Evolutionary conservation across 2,113 vertebrate species (phyloP), one percentile per base, ranked within the genome.

Genomic region (Athene cunicularia): DNA sequence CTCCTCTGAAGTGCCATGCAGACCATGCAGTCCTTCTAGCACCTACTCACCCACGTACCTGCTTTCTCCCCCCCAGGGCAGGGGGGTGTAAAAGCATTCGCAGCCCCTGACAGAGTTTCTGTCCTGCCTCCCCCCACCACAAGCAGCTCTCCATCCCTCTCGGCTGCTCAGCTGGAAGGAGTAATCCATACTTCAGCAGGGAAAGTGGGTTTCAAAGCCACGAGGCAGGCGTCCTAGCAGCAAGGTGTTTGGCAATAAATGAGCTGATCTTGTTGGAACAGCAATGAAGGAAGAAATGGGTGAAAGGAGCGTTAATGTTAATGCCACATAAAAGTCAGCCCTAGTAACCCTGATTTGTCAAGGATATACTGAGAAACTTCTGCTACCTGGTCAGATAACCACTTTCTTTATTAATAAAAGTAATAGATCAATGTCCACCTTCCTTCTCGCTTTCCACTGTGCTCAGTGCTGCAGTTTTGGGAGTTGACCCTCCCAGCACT

Each of bases 221-320:
- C 0, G 0, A 52, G 59, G 33, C 28, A 26, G 11, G 41, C 4
- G 0, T 22, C 43, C 32, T 14, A 56, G 63, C 50, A 45, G 63
- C 8, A 17, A 76, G 30, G 35, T 18, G 19, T 70, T 59, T 11
- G 18, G 68, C 43, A 49, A 50, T 37, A 55, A 68, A 45, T 19
- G 56, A 68, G 39, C 11, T 19, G 41, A 14, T 52, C 30, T 32
- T 11, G 39, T n/a, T 37, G 75, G 81, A 80, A 50, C 27, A 20
- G 76, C 70, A 32, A 21, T 6, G 35, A 59, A 35, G 22, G 70
- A 43, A 85, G 74, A 77, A 77, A 71, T 4, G 33, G 13, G 20
- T 39, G 37, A n/a, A 17, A 17, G 37, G 47, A 32, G 10, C 17
- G 17, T 30, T 35, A 60, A 41, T 8, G 24, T 37, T 35, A 75